Percentiles rank a stretch among this genome's conserved stretches.
Evolutionary conservation across 2,113 vertebrate genomes (phyloP).

Genomic region (Podarcis cretensis): DNA sequence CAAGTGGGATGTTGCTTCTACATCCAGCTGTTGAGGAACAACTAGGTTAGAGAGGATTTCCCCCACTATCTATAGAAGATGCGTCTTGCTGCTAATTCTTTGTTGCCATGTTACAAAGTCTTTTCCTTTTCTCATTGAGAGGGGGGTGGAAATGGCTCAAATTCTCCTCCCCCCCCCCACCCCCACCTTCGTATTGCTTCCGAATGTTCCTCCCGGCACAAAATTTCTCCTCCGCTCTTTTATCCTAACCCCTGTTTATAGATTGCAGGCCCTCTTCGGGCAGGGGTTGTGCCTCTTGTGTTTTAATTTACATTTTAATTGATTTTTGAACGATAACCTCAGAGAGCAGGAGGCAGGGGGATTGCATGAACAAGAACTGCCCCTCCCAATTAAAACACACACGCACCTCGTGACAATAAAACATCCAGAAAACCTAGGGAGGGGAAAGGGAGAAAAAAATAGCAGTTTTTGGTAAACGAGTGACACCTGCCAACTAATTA

Average conservation of each 20-base stretch:
- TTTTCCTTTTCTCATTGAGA: constrained; percentile 9
- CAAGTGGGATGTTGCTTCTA: constrained; percentile 55
- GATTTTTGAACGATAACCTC: not conserved
- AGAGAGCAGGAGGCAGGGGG: not conserved
- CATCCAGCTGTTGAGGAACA: constrained; percentile 41
- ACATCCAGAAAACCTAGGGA: not conserved
- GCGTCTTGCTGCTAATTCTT: constrained; percentile 38
- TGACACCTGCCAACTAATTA: not conserved
- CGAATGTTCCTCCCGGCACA: constrained; percentile 10
- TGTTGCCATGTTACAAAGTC: constrained; percentile 7
- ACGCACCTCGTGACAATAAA: not conserved
- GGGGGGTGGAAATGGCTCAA: constrained; percentile 6
- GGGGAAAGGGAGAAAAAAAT: not conserved
- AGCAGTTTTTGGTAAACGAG: not conserved
- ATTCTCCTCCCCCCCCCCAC: not conserved
- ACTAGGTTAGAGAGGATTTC: constrained; percentile 23
- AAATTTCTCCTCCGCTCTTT: not conserved
- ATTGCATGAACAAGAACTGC: not conserved
- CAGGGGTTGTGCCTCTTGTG: not conserved
- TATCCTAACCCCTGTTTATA: not conserved
- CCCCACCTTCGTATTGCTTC: constrained; percentile 1
- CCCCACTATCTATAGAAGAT: constrained; percentile 16
- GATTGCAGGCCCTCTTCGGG: not conserved
- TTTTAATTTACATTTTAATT: constrained; percentile 29
- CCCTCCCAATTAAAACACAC: not conserved